A percentile compares a stretch with the other conserved stretches of the same genome.
Conservation (phyloP, 1,140 invertebrate genomes). For the Scaptomyza graminum region DNA sequence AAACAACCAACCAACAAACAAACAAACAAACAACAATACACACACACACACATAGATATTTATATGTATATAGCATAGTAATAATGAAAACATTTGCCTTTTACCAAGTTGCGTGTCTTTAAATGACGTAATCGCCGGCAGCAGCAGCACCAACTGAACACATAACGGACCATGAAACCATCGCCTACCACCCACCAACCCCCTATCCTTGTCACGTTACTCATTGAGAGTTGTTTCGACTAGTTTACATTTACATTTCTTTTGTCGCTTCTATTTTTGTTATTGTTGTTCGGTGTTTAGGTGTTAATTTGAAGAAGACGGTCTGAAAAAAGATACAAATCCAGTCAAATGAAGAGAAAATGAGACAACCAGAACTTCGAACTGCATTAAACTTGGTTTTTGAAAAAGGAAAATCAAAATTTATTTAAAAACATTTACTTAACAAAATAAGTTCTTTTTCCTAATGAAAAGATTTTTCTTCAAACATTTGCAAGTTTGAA, state of each 20-base stretch:
- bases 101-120: slow-evolving; percentile 61
- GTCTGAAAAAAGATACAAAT: no score
- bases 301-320: no score
- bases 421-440: no score
- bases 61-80: slow-evolving; percentile 1
- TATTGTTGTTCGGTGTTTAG: slow-evolving; percentile 4
- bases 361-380: neutral
- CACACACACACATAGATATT: slow-evolving; percentile 11
- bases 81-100: slow-evolving; percentile 73
- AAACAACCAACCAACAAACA: slow-evolving; percentile 17
- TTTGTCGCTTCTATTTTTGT: slow-evolving; percentile 25
- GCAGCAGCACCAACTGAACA: neutral
- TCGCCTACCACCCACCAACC: neutral
- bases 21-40: slow-evolving; percentile 11
- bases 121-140: slow-evolving; percentile 65
- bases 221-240: slow-evolving; percentile 39
- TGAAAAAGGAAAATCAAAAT: no score
- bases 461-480: no score
- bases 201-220: neutral
- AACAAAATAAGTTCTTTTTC: no score
- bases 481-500: no score
- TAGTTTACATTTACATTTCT: slow-evolving; percentile 50
- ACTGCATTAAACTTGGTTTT: no score
- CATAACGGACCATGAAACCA: slow-evolving; percentile 28
- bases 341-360: no score